Evolutionary conservation across 1,140 invertebrate genomes (phyloP), one percentile per base, ranked within the genome.

Genomic region (Anastatus disparis): DNA sequence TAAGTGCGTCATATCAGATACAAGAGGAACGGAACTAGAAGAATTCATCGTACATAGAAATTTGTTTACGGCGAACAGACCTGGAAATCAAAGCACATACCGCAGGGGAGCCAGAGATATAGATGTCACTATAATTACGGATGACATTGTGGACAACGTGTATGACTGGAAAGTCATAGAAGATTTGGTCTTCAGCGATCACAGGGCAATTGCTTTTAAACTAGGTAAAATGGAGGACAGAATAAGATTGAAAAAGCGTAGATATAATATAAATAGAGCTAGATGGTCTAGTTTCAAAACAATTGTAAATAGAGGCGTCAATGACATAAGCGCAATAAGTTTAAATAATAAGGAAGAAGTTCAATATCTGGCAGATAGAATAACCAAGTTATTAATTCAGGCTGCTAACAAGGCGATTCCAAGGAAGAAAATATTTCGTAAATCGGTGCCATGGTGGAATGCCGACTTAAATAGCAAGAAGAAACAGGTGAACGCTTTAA

Each of bases 11-110:
- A 13, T n/a, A 42, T 6, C 44, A 9, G 42, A 63, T 27, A 24
- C 0, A 0, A 63, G 42, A 29, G 42, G 38, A 0, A 42, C 46
- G 15, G 15, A 10, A 1, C 24, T 63, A 1, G 59, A 63, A 8
- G 61, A 31, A 0, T 8, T 50, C 9, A 50, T 50, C 3, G 20
- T 13, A 20, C 6, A 31, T 12, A 27, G 29, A 27, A 24, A 22
- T 20, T 42, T 50, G 0, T 12, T 48, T 12, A 24, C 86, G 85
- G 66, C 70, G 65, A 65, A 56, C n/a, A 53, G 9, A 12, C 9
- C 22, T 0, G n/a, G 22, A 1, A 1, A 53, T 2, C 50, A 13
- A 0, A 15, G 22, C 24, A 53, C 50, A 0, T 53, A 26, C 24
- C 8, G 4, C 3, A 1, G 50, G 13, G 24, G 50, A 4, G 26